Base-by-base conservation (phyloP, 2,888 invertebrate genomes). In the Linnaemya vulpina region DNA sequence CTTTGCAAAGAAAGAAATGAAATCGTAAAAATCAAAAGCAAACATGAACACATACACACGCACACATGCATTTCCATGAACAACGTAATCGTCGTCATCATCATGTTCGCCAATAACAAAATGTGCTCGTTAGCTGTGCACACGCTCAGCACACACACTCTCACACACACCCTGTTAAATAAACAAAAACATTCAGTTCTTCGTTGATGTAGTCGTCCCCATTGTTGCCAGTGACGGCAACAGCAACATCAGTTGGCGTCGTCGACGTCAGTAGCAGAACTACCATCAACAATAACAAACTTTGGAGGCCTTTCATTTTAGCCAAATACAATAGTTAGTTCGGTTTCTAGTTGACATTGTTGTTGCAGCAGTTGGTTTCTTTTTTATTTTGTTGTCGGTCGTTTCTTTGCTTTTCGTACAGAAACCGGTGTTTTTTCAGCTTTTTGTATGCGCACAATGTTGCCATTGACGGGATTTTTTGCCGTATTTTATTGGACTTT, bases 21-120 rank as follows among this genome's bases (percentile, higher is more conserved):
- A 82, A 75, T 78, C 82, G 82, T 78, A 78, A 82, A n/a, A 85
- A 78, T 77, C 77, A 81, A 78, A 70, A 55, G 55, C 53, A 55
- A 73, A 43, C 38, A 25, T 15, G n/a, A 30, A 46, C 53, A 10
- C 70, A 78, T 9, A 53, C 62, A 62, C 30, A 30, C 30, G 5
- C 30, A 30, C 30, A n/a, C n/a, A n/a, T 30, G 30, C 30, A n/a
- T 17, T 63, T 43, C 25, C 11, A 80, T 58, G 38, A 60, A 67
- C 58, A 63, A n/a, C 53, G 73, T 63, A 76, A 46, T 67, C 78
- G 74, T 77, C 83, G 70, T 77, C 70, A 78, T 53, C 73, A 75
- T 38, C 38, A 38, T 5, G 5, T 35, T 35, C 17, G 17, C 67
- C 70, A 80, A 53, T 63, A 83, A 75, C 75, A 83, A 60, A 68